phyloP scores from a whole-genome alignment of 2,888 invertebrate species.

The Camponotus fellah region DNA sequence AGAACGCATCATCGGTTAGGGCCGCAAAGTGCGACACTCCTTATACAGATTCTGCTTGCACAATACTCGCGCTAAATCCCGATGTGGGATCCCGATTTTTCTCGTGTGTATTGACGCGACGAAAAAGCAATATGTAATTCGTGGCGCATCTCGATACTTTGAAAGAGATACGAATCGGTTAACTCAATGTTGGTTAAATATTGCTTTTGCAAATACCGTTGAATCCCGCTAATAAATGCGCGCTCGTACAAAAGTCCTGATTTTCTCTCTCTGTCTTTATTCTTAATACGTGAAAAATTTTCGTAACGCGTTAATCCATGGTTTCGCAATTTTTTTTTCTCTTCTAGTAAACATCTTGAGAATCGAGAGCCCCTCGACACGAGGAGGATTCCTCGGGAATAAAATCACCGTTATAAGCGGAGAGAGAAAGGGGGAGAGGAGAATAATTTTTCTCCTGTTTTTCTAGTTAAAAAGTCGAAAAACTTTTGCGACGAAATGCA shows the following conservation, averaged over 20 bases:
- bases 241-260: constrained; percentile 49
- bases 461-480: background rate
- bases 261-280: background rate
- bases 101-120: constrained; percentile 20
- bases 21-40: background rate
- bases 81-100: constrained; percentile 28
- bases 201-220: constrained; percentile 55
- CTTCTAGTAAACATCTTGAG: background rate
- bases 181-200: constrained; percentile 51
- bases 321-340: background rate
- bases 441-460: background rate
- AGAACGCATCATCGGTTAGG: constrained; percentile 4
- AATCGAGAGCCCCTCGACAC: background rate
- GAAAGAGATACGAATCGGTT: constrained; percentile 51
- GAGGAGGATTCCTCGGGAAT: background rate
- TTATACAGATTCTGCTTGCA: constrained; percentile 24
- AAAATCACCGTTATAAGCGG: background rate
- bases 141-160: constrained; percentile 15
- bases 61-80: constrained; percentile 27
- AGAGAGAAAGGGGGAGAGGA: background rate
- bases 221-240: constrained; percentile 53
- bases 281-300: constrained; percentile 9
- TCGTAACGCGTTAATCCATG: constrained; percentile 9
- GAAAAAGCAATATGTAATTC: constrained; percentile 19
- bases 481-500: background rate